These are phyloP conservation scores for Kryphioiulus occultus DNA, from an alignment of 2,888 invertebrate genomes.

Conservation along the genomic window DNA sequence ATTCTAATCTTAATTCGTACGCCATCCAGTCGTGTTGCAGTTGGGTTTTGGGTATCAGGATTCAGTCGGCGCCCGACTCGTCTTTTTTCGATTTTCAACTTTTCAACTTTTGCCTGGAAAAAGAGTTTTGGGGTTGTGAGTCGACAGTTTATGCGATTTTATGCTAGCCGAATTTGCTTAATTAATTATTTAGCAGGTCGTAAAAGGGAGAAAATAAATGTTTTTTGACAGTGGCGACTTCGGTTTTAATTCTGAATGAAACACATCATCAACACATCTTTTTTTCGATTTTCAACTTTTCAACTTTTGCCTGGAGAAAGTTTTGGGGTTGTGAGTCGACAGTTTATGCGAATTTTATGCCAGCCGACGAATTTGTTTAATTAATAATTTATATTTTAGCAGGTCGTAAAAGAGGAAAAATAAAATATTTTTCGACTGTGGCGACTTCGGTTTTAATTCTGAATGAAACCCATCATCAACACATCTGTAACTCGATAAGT, in stretches of 20 bases:
- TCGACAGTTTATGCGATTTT: neutral
- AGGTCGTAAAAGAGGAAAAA: neutral
- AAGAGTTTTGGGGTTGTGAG: neutral
- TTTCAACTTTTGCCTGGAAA: neutral
- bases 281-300: neutral
- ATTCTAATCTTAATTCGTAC: slow-evolving; percentile 1
- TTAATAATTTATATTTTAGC: neutral
- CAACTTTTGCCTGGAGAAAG: neutral
- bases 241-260: too few relatives aligned
- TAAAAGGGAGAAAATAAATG: neutral
- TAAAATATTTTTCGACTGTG: neutral
- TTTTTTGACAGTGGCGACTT: neutral
- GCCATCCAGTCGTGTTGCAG: neutral
- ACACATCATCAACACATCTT: too few relatives aligned
- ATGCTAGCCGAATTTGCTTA: neutral
- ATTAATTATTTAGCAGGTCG: neutral
- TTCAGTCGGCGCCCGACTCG: neutral
- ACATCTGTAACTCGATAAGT: too few relatives aligned
- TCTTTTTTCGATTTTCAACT: neutral
- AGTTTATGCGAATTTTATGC: neutral
- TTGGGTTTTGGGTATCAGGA: neutral
- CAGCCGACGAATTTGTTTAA: neutral
- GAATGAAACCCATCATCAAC: neutral
- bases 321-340: neutral
- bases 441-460: neutral